These are phyloP conservation scores for Ia io DNA, from an alignment of 2,113 vertebrate species.

Conservation along the genomic window DNA sequence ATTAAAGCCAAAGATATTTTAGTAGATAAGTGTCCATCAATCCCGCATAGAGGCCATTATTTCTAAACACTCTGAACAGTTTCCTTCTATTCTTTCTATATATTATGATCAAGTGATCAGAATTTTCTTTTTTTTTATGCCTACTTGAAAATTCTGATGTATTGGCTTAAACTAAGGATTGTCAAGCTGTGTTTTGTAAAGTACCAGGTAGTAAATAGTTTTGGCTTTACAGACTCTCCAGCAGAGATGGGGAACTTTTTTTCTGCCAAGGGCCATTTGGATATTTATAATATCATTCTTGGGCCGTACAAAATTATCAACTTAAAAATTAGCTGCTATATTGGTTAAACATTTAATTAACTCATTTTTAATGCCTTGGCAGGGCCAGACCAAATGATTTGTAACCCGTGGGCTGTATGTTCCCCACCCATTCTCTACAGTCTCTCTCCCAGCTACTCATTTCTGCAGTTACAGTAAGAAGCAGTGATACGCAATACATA, in stretches of 20 bases:
- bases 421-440: too few relatives aligned
- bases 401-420: too few relatives aligned
- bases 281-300: too few relatives aligned
- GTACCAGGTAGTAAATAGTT: background rate
- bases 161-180: background rate
- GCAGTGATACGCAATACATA: background rate
- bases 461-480: background rate
- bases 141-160: background rate
- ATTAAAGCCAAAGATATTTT: background rate
- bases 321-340: too few relatives aligned
- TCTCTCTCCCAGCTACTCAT: background rate
- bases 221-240: background rate
- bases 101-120: conserved; percentile 1
- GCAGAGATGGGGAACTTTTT: too few relatives aligned
- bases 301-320: too few relatives aligned
- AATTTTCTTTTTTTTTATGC: conserved; percentile 18
- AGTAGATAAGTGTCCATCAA: background rate
- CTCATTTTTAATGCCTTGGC: too few relatives aligned
- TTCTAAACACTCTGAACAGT: conserved; percentile 1
- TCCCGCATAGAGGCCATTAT: background rate
- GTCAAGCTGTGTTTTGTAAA: background rate
- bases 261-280: too few relatives aligned
- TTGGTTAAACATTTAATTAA: too few relatives aligned
- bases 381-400: too few relatives aligned
- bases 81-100: background rate